Evolutionary conservation across 2,888 invertebrate species (phyloP).

Genomic region (Rhamphomyia laevipes): DNA sequence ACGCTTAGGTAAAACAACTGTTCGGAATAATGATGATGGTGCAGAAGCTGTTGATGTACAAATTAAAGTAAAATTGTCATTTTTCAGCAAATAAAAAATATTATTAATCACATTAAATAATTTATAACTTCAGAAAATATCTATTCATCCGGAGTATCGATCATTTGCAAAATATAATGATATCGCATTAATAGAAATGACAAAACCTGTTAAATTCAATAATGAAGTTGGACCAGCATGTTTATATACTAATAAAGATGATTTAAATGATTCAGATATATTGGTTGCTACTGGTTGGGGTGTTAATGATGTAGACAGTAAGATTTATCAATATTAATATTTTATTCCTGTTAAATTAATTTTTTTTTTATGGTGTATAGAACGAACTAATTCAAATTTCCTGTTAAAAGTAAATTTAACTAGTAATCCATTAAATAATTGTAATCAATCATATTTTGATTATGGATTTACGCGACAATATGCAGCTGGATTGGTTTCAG

Average conservation of each 20-base stretch:
- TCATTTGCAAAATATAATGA: conserved; percentile 25
- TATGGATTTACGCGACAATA: conserved; percentile 13
- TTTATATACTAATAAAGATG: conserved; percentile 19
- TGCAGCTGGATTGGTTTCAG: no score
- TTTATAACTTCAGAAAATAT: conserved; percentile 17
- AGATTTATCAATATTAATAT: conserved; percentile 7
- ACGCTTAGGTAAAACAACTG: conserved; percentile 21
- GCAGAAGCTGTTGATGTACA: conserved; percentile 14
- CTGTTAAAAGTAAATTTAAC: conserved; percentile 23
- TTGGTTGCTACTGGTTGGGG: conserved; percentile 32
- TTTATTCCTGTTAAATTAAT: neutral
- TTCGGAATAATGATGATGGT: conserved; percentile 9
- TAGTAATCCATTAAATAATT: conserved; percentile 18
- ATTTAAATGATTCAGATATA: conserved; percentile 18
- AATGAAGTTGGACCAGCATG: conserved; percentile 22
- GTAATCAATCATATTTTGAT: conserved; percentile 19
- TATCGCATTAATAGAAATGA: conserved; percentile 25
- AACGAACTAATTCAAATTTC: conserved; percentile 18
- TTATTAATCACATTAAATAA: no score
- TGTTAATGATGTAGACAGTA: conserved; percentile 22
- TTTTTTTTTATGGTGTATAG: conserved; percentile 8
- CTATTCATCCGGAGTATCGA: conserved; percentile 23
- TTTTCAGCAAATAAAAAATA: neutral
- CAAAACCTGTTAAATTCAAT: conserved; percentile 12
- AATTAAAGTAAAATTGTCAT: conserved; percentile 19